phyloP scores from a whole-genome alignment of 2,113 vertebrate species.

The Syrmaticus mikado region DNA sequence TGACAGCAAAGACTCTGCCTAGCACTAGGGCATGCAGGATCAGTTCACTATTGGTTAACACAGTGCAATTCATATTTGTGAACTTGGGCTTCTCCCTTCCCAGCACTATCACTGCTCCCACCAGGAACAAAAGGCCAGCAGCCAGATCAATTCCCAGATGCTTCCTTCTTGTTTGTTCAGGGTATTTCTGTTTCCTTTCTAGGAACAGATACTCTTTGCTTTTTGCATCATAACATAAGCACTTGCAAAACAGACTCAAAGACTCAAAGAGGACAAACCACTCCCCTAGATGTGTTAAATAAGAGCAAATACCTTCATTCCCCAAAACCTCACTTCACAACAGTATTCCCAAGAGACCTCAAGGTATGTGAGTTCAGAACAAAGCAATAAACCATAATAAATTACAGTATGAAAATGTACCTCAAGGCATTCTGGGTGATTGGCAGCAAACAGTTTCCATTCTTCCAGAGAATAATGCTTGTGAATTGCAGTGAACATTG shows the following conservation, averaged over 20 bases:
- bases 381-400: constrained; percentile 47
- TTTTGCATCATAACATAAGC: constrained; percentile 11
- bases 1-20: background rate
- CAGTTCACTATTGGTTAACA: background rate
- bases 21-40: background rate
- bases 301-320: constrained; percentile 34
- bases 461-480: constrained; percentile 97
- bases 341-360: constrained; percentile 8
- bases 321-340: constrained; percentile 47
- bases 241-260: background rate
- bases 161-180: background rate
- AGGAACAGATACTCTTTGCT: background rate
- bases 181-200: background rate
- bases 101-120: background rate
- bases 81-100: background rate
- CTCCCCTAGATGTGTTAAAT: constrained; percentile 28
- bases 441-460: constrained; percentile 92
- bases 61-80: background rate
- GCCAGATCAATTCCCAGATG: background rate
- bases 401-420: constrained; percentile 73
- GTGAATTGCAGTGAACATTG: constrained; percentile 95
- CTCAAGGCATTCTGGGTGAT: constrained; percentile 93
- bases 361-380: constrained; percentile 35
- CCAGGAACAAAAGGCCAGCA: background rate
- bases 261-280: background rate